These are phyloP conservation scores for Phrynosoma platyrhinos DNA, from an alignment of 2,113 vertebrate genomes.

Conservation along the genomic window DNA sequence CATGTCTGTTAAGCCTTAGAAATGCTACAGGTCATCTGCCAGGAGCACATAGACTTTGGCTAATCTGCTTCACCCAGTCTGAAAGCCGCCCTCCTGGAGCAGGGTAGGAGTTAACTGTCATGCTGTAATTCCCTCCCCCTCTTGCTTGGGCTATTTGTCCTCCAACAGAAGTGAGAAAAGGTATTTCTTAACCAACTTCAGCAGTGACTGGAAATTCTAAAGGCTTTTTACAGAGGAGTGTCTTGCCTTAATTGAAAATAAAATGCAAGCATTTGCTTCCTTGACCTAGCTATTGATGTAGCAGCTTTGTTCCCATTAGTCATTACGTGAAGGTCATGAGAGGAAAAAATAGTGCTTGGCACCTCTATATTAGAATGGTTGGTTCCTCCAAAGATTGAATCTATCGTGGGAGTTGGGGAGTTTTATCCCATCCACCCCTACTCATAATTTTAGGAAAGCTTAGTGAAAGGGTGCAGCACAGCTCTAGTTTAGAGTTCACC, in stretches of 20 bases:
- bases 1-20: not conserved
- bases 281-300: not conserved
- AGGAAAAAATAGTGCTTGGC: too few relatives aligned
- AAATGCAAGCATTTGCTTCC: too few relatives aligned
- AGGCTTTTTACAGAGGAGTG: not conserved
- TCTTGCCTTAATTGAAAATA: not conserved
- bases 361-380: too few relatives aligned
- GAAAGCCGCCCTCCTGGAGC: too few relatives aligned
- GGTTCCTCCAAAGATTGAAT: too few relatives aligned
- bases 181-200: not conserved
- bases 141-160: not conserved
- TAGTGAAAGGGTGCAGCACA: not conserved
- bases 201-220: not conserved
- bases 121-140: not conserved
- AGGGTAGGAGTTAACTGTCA: not conserved
- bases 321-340: too few relatives aligned
- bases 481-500: not conserved
- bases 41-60: not conserved
- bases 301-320: not conserved
- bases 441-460: not conserved
- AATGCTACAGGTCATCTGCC: too few relatives aligned
- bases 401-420: too few relatives aligned
- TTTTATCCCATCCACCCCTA: too few relatives aligned
- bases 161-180: not conserved
- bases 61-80: too few relatives aligned